Base-by-base conservation (phyloP, 2,888 invertebrate species). In the Athalia rosae region DNA sequence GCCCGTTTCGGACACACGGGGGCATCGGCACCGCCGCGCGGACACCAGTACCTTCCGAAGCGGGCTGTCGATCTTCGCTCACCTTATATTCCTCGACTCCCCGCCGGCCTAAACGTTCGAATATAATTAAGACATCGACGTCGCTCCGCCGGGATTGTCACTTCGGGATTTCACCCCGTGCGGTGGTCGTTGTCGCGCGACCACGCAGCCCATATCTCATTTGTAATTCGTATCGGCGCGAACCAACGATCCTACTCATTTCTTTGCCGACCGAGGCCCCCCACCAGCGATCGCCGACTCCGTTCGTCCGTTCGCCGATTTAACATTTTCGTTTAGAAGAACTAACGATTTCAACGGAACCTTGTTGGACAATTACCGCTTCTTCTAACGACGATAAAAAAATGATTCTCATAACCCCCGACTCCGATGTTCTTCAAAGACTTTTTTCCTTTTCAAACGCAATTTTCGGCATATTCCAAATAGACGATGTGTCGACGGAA, bases 111-210 rank as follows among this genome's bases (percentile, higher is more conserved):
- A 64, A 66, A 48, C 64, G 76, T 63, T 58, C 15, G 69, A 80
- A 81, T 28, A 28, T 83, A 81, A 83, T 83, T 83, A 81, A 84
- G 83, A 81, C 81, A 81, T 82, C 78, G 62, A 53, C 79, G 45
- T 3, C 77, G 66, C 59, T 62, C 78, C 78, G 77, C 76, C 67
- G 50, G 78, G 66, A 78, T 79, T 67, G 79, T 78, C 78, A 78
- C 77, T 79, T 73, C 64, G 50, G 62, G 50, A 58, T 67, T 28
- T 77, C 62, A 58, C 41, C 66, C 74, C 77, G 64, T 71, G 71
- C 71, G 74, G 47, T 71, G 74, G 47, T 59, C 74, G 74, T 58
- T 48, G 74, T 79, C 77, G 78, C 79, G 74, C 79, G 58, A 62
- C 43, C 53, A 62, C 76, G n/a, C n/a, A n/a, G 28, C 78, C 71